These are phyloP conservation scores for Eurois occulta DNA, from an alignment of 2,888 invertebrate species.

Conservation along the genomic window DNA sequence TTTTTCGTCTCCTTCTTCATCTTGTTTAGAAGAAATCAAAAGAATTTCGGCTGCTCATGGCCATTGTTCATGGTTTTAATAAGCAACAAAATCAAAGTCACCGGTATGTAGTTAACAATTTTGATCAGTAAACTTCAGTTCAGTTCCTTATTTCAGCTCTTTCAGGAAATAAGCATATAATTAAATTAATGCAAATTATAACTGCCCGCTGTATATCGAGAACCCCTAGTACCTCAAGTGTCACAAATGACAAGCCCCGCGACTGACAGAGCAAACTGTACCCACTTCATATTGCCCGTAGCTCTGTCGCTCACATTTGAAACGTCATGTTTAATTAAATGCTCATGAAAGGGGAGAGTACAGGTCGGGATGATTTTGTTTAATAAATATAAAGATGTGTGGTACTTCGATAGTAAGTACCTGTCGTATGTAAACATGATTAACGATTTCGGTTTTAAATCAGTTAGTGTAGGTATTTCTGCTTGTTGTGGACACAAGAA, in stretches of 20 bases:
- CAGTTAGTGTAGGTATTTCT: neutral
- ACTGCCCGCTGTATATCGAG: constrained; percentile 1
- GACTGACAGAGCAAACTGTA: constrained; percentile 70
- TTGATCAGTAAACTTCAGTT: neutral
- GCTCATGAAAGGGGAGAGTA: constrained; percentile 29
- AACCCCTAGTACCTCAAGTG: constrained; percentile 20
- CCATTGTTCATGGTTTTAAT: neutral
- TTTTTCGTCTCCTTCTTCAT: neutral
- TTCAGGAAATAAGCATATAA: neutral
- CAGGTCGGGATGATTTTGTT: constrained; percentile 29
- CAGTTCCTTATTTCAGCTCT: neutral
- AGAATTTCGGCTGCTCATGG: neutral
- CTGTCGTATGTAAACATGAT: neutral
- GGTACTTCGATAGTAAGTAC: no score
- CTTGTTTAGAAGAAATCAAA: neutral
- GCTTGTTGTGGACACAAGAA: neutral
- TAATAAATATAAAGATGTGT: constrained; percentile 25
- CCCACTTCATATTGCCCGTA: constrained; percentile 70
- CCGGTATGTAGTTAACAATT: neutral
- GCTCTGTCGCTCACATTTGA: constrained; percentile 57
- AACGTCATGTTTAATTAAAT: constrained; percentile 73
- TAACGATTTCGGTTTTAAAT: neutral
- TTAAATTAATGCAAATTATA: neutral
- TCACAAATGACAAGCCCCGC: constrained; percentile 25
- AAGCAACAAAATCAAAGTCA: neutral